A percentile compares a stretch with the other conserved stretches of the same genome.
phyloP scores from a whole-genome alignment of 2,113 vertebrate genomes.

The Psammodynastes pulverulentus region DNA sequence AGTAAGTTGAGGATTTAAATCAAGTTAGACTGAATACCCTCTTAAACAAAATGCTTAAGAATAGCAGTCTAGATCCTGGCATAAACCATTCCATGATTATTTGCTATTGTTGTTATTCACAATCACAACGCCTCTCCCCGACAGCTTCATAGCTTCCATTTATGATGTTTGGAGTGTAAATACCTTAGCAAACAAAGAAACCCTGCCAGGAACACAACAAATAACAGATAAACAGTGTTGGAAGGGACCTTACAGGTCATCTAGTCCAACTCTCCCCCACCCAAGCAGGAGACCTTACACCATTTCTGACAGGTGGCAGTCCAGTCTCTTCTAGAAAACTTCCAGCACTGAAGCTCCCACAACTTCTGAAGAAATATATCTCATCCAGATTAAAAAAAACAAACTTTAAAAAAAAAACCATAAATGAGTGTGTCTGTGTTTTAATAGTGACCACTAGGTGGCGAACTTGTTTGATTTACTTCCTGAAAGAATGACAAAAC shows the following conservation, averaged over 20 bases:
- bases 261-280: too few relatives aligned
- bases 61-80: background rate
- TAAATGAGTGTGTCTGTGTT: background rate
- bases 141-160: background rate
- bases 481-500: background rate
- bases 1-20: background rate
- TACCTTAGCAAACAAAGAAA: background rate
- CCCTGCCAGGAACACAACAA: background rate
- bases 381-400: background rate
- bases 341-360: too few relatives aligned
- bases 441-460: background rate
- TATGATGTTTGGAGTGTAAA: background rate
- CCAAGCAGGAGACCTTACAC: too few relatives aligned
- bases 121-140: background rate
- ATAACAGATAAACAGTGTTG: too few relatives aligned
- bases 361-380: too few relatives aligned
- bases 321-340: too few relatives aligned
- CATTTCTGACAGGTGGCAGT: too few relatives aligned
- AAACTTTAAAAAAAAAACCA: background rate
- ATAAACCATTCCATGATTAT: background rate
- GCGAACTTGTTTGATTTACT: background rate
- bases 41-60: background rate
- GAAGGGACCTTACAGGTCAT: too few relatives aligned
- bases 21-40: background rate
- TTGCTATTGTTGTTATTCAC: background rate